A percentile compares a stretch with the other conserved stretches of the same genome.
phyloP scores from a whole-genome alignment of 1,140 invertebrate genomes.

The Alviniconcha marisindica region DNA sequence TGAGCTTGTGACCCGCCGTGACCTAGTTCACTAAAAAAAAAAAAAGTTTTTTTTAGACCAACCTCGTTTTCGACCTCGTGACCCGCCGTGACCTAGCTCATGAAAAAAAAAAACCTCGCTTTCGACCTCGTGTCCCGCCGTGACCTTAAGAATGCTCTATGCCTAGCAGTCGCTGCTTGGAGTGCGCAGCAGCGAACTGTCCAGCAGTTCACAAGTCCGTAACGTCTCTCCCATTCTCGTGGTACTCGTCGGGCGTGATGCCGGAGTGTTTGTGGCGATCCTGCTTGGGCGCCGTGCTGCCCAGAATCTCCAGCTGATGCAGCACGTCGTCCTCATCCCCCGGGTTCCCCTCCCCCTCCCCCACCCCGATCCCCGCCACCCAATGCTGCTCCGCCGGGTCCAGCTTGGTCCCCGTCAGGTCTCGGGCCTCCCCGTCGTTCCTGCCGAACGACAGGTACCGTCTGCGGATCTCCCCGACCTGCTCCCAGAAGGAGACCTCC shows the following conservation, averaged over 20 bases:
- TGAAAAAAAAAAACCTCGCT: too few relatives aligned
- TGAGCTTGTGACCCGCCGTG: too few relatives aligned
- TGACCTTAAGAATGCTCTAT: too few relatives aligned
- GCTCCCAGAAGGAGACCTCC: slow-evolving; percentile 29
- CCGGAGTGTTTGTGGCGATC: slow-evolving; percentile 25
- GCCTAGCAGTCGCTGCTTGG: too few relatives aligned
- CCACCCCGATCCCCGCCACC: neutral
- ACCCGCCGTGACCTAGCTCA: too few relatives aligned
- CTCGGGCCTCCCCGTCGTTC: slow-evolving; percentile 20
- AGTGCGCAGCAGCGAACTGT: neutral
- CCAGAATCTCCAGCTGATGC: slow-evolving; percentile 26
- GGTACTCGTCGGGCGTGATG: neutral
- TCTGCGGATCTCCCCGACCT: slow-evolving; percentile 23
- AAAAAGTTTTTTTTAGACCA: too few relatives aligned
- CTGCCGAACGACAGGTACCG: slow-evolving; percentile 26
- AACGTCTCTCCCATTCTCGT: slow-evolving; percentile 24
- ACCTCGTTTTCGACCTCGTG: too few relatives aligned
- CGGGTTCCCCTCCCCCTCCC: neutral
- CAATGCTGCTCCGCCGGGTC: slow-evolving; percentile 18
- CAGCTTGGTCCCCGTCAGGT: slow-evolving; percentile 15
- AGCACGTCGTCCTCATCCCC: slow-evolving; percentile 15
- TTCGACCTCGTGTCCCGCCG: too few relatives aligned
- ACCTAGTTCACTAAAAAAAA: too few relatives aligned
- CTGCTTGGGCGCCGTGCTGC: slow-evolving; percentile 10
- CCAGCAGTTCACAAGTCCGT: slow-evolving; percentile 5